phyloP scores from a whole-genome alignment of 2,113 vertebrate species.

The Arizona elegans region DNA sequence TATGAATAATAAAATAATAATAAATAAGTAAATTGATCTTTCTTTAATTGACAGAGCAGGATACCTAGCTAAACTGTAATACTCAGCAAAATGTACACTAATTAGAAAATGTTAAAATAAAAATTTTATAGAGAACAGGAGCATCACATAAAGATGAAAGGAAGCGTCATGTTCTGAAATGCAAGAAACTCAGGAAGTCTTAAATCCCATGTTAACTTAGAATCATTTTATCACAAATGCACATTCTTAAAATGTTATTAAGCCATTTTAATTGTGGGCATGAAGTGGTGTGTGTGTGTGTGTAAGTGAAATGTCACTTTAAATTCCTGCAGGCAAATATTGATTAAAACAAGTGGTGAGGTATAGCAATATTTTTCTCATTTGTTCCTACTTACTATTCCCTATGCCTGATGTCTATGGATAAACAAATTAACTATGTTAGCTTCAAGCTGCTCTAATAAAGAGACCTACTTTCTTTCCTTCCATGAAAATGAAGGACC shows the following conservation, averaged over 20 bases:
- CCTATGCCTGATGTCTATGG: neutral
- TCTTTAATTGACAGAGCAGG: neutral
- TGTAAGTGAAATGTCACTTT: neutral
- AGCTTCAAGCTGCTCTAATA: too few species aligned
- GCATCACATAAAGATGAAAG: neutral
- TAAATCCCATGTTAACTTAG: neutral
- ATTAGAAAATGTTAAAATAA: neutral
- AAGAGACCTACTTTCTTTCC: neutral
- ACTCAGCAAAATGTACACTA: neutral
- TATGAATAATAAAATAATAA: too few species aligned
- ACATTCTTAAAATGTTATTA: neutral
- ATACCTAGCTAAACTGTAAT: neutral
- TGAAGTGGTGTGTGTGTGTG: neutral
- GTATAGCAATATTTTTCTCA: neutral
- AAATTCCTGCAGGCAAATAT: neutral
- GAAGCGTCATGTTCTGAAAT: neutral
- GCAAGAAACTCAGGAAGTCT: neutral
- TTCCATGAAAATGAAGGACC: neutral
- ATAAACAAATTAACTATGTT: neutral
- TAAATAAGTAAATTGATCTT: neutral
- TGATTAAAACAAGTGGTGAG: neutral
- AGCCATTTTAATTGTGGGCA: neutral
- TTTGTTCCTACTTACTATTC: neutral
- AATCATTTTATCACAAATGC: neutral
- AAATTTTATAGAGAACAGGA: neutral